A percentile compares a stretch with the other conserved stretches of the same genome.
Evolutionary conservation across 2,113 vertebrate species (phyloP).

Genomic region (Tachuris rubrigastra): DNA sequence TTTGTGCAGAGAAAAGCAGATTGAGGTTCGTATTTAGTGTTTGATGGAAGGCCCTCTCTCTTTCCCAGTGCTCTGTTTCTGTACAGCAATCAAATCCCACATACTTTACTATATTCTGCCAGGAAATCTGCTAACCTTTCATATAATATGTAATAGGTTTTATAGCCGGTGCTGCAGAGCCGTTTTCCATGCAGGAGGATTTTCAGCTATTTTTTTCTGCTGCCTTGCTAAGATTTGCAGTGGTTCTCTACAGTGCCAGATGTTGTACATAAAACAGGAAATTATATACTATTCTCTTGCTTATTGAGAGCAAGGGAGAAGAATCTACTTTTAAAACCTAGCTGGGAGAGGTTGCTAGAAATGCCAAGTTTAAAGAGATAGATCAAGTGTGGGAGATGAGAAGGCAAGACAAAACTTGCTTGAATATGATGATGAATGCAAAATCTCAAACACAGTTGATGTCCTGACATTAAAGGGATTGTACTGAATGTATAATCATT

Average conservation of each 20-base stretch:
- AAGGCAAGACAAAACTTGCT: constrained; percentile 13
- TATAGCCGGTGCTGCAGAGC: neutral
- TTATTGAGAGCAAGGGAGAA: constrained; percentile 7
- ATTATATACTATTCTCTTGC: neutral
- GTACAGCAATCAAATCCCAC: neutral
- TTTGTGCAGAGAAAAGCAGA: neutral
- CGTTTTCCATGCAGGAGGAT: neutral
- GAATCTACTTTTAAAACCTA: constrained; percentile 30
- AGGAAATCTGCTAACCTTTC: constrained; percentile 26
- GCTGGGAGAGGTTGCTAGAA: constrained; percentile 7
- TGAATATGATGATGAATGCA: neutral
- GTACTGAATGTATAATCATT: constrained; percentile 36
- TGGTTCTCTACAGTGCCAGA: neutral
- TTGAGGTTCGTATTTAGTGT: neutral
- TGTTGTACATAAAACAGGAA: constrained; percentile 15
- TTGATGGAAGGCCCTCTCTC: neutral
- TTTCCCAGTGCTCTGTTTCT: neutral
- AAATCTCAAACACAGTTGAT: constrained; percentile 32
- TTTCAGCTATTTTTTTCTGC: constrained; percentile 38
- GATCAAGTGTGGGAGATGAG: constrained; percentile 32
- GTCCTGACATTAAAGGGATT: constrained; percentile 35
- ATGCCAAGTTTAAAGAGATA: constrained; percentile 21
- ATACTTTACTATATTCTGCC: neutral
- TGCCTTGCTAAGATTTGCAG: neutral
- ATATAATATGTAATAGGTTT: neutral